These are phyloP conservation scores for Pachliopta kotzebuea DNA, from an alignment of 2,888 invertebrate species.

Conservation along the genomic window DNA sequence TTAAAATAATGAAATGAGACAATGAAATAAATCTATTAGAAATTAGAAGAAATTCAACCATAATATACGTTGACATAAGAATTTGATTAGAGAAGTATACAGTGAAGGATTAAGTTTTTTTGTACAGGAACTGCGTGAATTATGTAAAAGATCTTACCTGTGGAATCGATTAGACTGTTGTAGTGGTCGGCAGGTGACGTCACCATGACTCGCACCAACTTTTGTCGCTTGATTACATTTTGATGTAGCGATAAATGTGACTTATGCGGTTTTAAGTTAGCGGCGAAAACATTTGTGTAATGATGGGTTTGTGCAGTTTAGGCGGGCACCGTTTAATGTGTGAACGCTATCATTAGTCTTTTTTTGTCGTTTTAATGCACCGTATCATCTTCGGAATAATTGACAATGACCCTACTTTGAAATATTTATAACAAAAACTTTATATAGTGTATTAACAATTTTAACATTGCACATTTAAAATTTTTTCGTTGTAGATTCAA, in stretches of 20 bases:
- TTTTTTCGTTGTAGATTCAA: too few relatives aligned
- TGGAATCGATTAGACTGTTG: conserved; percentile 66
- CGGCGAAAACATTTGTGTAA: conserved; percentile 63
- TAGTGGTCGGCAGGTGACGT: conserved; percentile 48
- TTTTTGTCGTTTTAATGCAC: conserved; percentile 36
- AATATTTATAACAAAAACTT: background rate
- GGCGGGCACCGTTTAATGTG: conserved; percentile 64
- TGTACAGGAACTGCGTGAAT: conserved; percentile 52
- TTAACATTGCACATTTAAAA: background rate
- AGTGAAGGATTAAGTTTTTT: conserved; percentile 20
- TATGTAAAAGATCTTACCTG: conserved; percentile 56
- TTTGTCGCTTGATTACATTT: conserved; percentile 78
- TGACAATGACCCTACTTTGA: background rate
- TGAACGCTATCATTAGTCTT: conserved; percentile 62
- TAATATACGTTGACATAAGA: conserved; percentile 3
- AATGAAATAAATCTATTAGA: too few relatives aligned
- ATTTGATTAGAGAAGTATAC: conserved; percentile 5
- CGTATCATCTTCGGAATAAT: conserved; percentile 2
- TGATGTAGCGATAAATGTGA: conserved; percentile 78
- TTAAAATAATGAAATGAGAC: too few relatives aligned
- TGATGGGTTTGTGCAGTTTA: conserved; percentile 66
- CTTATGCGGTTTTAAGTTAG: conserved; percentile 72
- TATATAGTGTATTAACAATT: background rate
- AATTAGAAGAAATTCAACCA: background rate
- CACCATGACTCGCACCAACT: conserved; percentile 62